Conservation (phyloP, 1,140 invertebrate species). For the Riptortus pedestris region DNA sequence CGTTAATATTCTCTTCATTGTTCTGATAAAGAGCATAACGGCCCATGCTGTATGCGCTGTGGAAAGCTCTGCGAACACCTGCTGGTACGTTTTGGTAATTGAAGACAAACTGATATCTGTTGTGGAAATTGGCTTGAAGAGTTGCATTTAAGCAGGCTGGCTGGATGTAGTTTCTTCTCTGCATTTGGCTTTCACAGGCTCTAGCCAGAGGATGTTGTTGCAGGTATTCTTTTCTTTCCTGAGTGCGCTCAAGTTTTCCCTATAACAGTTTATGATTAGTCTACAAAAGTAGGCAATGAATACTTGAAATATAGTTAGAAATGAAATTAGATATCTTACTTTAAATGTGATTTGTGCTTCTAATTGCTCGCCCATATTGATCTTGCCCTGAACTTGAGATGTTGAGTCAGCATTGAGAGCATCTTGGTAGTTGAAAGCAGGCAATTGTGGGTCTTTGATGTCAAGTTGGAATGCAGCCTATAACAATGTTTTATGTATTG, state of each 20-base stretch:
- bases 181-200: slow-evolving; percentile 42
- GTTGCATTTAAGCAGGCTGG: slow-evolving; percentile 44
- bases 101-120: slow-evolving; percentile 39
- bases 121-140: slow-evolving; percentile 39
- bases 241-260: slow-evolving; percentile 40
- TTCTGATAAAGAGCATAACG: slow-evolving; percentile 26
- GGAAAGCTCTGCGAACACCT: slow-evolving; percentile 27
- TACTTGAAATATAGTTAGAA: too few species aligned
- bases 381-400: slow-evolving; percentile 38
- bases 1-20: slow-evolving; percentile 30
- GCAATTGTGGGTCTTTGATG: slow-evolving; percentile 38
- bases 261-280: too few species aligned
- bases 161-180: slow-evolving; percentile 42
- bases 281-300: too few species aligned
- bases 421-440: slow-evolving; percentile 41
- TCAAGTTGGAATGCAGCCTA: slow-evolving; percentile 36
- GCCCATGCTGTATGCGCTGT: slow-evolving; percentile 28
- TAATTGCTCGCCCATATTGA: slow-evolving; percentile 40
- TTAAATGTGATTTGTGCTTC: too few species aligned
- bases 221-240: slow-evolving; percentile 28
- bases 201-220: slow-evolving; percentile 36
- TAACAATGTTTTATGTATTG: neutral
- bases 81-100: slow-evolving; percentile 38
- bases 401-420: slow-evolving; percentile 41
- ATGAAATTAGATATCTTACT: too few species aligned